Evolutionary conservation across 1,140 invertebrate genomes (phyloP).

Genomic region (Zaprionus kolodkinae): DNA sequence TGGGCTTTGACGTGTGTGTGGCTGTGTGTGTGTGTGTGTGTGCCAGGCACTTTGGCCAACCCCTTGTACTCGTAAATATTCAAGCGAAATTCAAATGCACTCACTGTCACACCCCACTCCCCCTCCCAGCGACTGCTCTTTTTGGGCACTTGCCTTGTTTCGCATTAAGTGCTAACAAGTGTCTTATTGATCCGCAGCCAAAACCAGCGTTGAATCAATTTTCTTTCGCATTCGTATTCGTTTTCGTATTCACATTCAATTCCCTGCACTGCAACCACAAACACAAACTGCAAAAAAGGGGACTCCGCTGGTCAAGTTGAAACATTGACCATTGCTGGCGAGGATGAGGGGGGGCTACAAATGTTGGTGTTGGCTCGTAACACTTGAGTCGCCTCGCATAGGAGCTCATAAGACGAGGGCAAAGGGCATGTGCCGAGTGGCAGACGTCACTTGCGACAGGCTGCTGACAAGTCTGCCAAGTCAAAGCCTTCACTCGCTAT

Average conservation of each 20-base stretch:
- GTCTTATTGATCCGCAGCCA: slow-evolving; percentile 54
- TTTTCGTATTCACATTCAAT: slow-evolving; percentile 9
- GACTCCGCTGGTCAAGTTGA: slow-evolving; percentile 47
- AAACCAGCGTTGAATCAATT: slow-evolving; percentile 63
- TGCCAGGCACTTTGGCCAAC: slow-evolving; percentile 62
- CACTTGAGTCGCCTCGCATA: slow-evolving; percentile 8
- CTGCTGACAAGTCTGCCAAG: slow-evolving; percentile 68
- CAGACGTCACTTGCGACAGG: slow-evolving; percentile 75
- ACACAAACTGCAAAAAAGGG: slow-evolving; percentile 3
- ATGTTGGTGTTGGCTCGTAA: slow-evolving; percentile 46
- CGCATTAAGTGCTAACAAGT: slow-evolving; percentile 72
- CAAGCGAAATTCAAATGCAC: slow-evolving; percentile 72
- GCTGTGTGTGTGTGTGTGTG: not conserved
- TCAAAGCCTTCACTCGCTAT: slow-evolving; percentile 33
- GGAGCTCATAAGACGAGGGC: slow-evolving; percentile 21
- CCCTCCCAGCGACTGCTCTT: too few species aligned
- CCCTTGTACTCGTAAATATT: slow-evolving; percentile 75
- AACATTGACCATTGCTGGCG: slow-evolving; percentile 61
- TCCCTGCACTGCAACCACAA: slow-evolving; percentile 3
- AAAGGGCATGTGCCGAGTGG: slow-evolving; percentile 62
- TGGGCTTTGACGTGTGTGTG: slow-evolving; percentile 25
- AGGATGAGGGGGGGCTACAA: slow-evolving; percentile 53
- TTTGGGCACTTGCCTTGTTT: slow-evolving; percentile 38
- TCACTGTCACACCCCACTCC: too few species aligned
- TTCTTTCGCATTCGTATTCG: slow-evolving; percentile 45